These are phyloP conservation scores for Antheraea assamensis DNA, from an alignment of 2,888 invertebrate genomes.

Conservation along the genomic window DNA sequence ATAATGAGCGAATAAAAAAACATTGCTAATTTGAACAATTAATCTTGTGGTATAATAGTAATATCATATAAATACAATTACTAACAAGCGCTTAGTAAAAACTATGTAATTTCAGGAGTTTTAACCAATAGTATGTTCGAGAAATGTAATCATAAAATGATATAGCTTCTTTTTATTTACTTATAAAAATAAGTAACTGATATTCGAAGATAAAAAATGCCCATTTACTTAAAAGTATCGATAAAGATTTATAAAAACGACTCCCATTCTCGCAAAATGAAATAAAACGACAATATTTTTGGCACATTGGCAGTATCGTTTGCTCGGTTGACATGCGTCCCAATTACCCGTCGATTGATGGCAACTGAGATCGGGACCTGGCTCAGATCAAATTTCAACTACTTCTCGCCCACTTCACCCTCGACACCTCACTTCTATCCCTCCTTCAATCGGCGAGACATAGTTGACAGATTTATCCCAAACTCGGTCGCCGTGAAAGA, in stretches of 20 bases:
- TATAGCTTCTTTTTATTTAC: neutral
- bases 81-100: neutral
- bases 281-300: constrained; percentile 32
- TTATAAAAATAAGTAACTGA: constrained; percentile 1
- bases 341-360: constrained; percentile 77
- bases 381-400: constrained; percentile 74
- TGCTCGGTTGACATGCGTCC: constrained; percentile 63
- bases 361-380: constrained; percentile 60
- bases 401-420: constrained; percentile 62
- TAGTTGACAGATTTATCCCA: constrained; percentile 75
- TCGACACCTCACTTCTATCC: constrained; percentile 53
- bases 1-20: neutral
- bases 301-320: constrained; percentile 54
- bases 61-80: neutral
- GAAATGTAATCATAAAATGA: neutral
- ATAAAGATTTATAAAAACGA: constrained; percentile 22
- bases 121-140: neutral
- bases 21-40: neutral
- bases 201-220: constrained; percentile 12
- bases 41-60: neutral
- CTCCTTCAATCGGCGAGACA: constrained; percentile 51
- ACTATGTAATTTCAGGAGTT: neutral
- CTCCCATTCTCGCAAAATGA: constrained; percentile 19
- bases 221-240: constrained; percentile 19
- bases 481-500: constrained; percentile 56